Evolutionary conservation across 2,797 vertebrate species (phyloP).

Genomic region (Capromys pilorides): DNA sequence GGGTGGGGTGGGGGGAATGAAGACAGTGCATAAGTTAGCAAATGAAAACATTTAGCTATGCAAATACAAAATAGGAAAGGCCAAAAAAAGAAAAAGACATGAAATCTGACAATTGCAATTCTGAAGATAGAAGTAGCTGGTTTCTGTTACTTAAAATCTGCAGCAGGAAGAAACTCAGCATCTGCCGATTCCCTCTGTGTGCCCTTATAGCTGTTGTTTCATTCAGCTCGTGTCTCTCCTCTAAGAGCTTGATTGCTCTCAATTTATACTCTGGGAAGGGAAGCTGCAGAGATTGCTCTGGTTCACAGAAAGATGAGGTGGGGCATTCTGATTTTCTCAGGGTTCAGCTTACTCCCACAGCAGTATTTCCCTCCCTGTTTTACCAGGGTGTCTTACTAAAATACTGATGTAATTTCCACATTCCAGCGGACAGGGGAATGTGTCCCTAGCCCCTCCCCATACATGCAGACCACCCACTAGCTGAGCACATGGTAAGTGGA

Average conservation of each 20-base stretch:
- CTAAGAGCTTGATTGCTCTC: neutral
- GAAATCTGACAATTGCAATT: neutral
- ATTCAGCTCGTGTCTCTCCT: neutral
- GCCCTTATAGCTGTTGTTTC: neutral
- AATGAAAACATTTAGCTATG: neutral
- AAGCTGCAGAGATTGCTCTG: neutral
- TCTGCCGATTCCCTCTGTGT: neutral
- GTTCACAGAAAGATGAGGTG: neutral
- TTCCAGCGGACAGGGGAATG: too few species aligned
- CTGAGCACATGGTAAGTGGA: neutral
- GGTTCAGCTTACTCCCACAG: neutral
- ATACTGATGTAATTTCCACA: neutral
- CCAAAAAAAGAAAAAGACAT: neutral
- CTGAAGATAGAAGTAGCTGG: neutral
- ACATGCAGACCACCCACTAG: neutral
- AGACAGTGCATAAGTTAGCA: neutral
- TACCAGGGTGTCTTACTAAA: neutral
- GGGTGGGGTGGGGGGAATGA: neutral
- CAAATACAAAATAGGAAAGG: neutral
- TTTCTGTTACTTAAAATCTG: constrained; percentile 37
- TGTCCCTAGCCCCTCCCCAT: too few species aligned
- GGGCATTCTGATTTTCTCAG: neutral
- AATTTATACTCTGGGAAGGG: neutral
- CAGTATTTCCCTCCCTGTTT: neutral
- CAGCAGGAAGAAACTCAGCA: neutral